These are phyloP conservation scores for Tuta absoluta DNA, from an alignment of 2,888 invertebrate species.

Conservation along the genomic window DNA sequence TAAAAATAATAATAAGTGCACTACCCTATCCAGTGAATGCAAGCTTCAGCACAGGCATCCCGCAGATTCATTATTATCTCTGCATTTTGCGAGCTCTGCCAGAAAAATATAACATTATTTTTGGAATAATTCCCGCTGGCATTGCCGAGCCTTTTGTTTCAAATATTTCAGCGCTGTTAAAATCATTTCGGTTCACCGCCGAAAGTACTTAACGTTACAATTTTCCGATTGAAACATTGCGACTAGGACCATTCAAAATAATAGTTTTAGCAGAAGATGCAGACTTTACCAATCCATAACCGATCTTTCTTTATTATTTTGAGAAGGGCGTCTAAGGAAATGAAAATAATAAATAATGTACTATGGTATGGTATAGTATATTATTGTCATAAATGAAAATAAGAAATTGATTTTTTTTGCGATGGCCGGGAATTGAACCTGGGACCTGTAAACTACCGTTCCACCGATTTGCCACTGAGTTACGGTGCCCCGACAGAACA, in stretches of 20 bases:
- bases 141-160: slow-evolving; percentile 40
- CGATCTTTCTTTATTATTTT: no score
- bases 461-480: no score
- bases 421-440: no score
- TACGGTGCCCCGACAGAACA: no score
- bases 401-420: no score
- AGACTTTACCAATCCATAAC: no score
- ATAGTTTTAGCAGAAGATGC: not conserved
- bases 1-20: no score
- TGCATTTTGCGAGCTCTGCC: slow-evolving; percentile 57
- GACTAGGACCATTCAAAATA: not conserved
- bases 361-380: no score
- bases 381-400: no score
- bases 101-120: slow-evolving; percentile 57
- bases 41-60: slow-evolving; percentile 49
- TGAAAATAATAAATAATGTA: no score
- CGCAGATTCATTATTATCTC: slow-evolving; percentile 59
- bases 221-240: slow-evolving; percentile 1
- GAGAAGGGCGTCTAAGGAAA: no score
- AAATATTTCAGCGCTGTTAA: slow-evolving; percentile 27
- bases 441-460: no score
- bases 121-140: slow-evolving; percentile 42
- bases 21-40: slow-evolving; percentile 40
- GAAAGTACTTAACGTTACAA: slow-evolving; percentile 9
- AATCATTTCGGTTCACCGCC: slow-evolving; percentile 16